Evolutionary conservation across 92 coral and sea anemone species (phyloP).

Genomic region (Zoanthus solanderi): DNA sequence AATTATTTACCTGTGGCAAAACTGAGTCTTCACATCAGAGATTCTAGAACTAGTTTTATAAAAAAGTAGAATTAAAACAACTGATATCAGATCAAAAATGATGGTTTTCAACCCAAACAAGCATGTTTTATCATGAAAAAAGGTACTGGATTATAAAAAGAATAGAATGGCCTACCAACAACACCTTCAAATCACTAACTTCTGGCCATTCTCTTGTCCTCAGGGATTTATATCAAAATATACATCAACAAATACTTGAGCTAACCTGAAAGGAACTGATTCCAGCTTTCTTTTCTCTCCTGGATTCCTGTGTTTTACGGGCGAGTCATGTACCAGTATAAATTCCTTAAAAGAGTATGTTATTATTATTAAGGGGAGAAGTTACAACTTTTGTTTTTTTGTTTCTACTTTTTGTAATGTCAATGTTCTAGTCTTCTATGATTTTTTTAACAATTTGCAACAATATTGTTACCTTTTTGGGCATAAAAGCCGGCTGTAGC

Average conservation of each 20-base stretch:
- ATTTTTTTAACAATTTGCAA: constrained; percentile 4
- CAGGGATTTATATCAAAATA: constrained; percentile 23
- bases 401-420: constrained; percentile 10
- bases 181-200: constrained; percentile 27
- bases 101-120: constrained; percentile 1
- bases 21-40: constrained; percentile 6
- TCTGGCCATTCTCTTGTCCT: constrained; percentile 31
- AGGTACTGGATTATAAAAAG: constrained; percentile 17
- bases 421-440: constrained; percentile 8
- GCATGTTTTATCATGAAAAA: constrained; percentile 16
- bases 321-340: constrained; percentile 12
- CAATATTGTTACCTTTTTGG: constrained; percentile 10
- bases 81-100: neutral
- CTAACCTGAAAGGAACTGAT: constrained; percentile 22
- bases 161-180: constrained; percentile 19
- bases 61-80: constrained; percentile 19
- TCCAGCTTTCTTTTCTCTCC: constrained; percentile 11
- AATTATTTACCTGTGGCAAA: constrained; percentile 21
- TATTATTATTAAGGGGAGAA: constrained; percentile 5
- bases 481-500: constrained; percentile 18
- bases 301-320: constrained; percentile 2
- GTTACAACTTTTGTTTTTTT: constrained; percentile 9
- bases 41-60: constrained; percentile 20
- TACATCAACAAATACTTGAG: constrained; percentile 21
- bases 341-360: constrained; percentile 7